Conservation (phyloP, 2,888 invertebrate genomes). For the Drosophila hamatofila region DNA sequence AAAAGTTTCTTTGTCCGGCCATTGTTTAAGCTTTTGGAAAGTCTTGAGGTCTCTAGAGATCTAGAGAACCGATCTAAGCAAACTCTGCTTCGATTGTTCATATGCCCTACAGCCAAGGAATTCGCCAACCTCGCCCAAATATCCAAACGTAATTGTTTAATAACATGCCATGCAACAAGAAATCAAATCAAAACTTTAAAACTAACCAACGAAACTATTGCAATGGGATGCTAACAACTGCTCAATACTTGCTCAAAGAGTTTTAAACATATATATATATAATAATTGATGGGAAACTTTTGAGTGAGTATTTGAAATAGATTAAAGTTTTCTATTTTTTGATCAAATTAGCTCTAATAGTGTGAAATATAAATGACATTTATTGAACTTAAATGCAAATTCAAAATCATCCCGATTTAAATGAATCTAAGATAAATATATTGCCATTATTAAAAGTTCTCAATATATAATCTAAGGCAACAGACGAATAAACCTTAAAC, state of each 20-base stretch:
- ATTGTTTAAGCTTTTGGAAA: conserved; percentile 65
- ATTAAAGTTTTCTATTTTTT: too few species aligned
- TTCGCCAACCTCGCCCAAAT: conserved; percentile 61
- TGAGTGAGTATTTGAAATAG: too few species aligned
- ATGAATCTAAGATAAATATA: too few species aligned
- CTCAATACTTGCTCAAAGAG: not conserved
- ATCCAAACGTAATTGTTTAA: conserved; percentile 73
- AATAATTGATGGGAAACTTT: too few species aligned
- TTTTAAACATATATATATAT: not conserved
- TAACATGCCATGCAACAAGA: conserved; percentile 53
- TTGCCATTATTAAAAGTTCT: too few species aligned
- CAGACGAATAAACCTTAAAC: not conserved
- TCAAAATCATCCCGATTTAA: too few species aligned
- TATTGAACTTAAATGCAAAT: too few species aligned
- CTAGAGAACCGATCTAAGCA: conserved; percentile 46
- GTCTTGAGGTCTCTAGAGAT: conserved; percentile 53
- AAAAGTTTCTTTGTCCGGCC: conserved; percentile 60
- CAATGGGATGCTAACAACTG: not conserved
- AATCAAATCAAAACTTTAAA: conserved; percentile 10
- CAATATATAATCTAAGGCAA: too few species aligned
- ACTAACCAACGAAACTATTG: not conserved
- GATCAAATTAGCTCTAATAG: too few species aligned
- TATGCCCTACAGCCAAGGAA: conserved; percentile 54
- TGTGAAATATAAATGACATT: too few species aligned
- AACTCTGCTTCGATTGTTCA: conserved; percentile 26